Base-by-base conservation (phyloP, 1,140 invertebrate species). In the Drosophila burlai region DNA sequence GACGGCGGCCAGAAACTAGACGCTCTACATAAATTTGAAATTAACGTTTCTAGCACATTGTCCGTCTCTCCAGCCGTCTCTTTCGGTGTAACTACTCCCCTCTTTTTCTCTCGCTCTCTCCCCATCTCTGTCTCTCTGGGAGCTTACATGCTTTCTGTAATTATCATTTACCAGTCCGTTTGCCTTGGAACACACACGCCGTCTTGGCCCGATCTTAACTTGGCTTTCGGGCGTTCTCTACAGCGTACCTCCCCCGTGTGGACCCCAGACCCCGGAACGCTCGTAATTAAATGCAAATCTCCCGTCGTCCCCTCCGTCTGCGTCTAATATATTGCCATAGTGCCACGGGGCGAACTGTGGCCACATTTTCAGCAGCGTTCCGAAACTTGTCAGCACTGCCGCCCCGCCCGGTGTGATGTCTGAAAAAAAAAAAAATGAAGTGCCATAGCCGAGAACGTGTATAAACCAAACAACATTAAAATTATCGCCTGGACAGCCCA, bases 21-120 rank as follows among this genome's bases (percentile, higher is more conserved):
- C 84, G 89, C 89, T 91, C 89, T 91, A 90, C 85, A 90, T 90
- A 91, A 91, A 91, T 91, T 91, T 85, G 76, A 91, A 91, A 91
- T 91, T 91, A 91, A 91, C 81, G 89, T 91, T 91, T 86, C 72
- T 74, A 83, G 76, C 84, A 89, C 80, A 76, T 83, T 66, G 71
- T 80, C 65, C 58, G 42, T 63, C 57, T 64, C 34, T 45, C 84
- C 66, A 38, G 66, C 71, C 54, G 54, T 64, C 57, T 49, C 50
- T 52, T 45, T 59, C 46, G 29, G n/a, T 40, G 21, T 55, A 55
- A 55, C 16, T 40, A 15, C 18, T 4, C 21, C 54, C 8, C 47
- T 79, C 58, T 24, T 31, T 43, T 7, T 38, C 9, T 16, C 34
- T 6, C 24, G 11, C 5, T 6, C 26, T n/a, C 38, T 6, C 36